Evolutionary conservation across 30 jellyfish, hydroid and myxozoan species (phyloP), one percentile per base, ranked within the genome.

Genomic region (Clytia hemisphaerica): DNA sequence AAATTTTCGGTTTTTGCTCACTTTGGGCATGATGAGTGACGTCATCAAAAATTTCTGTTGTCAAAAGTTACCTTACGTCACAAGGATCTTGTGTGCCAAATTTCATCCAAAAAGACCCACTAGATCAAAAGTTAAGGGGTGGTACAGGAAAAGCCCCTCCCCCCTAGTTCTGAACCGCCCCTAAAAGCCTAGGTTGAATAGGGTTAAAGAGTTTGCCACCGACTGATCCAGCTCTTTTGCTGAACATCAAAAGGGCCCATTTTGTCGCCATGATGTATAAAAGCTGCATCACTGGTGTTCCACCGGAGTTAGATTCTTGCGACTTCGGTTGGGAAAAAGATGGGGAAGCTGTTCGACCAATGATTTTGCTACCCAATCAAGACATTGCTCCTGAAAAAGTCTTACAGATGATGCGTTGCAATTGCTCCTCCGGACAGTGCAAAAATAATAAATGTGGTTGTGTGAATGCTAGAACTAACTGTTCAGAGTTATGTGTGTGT

Each of bases 281-380:
- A 9, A 2, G 6, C 9, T 46, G 60, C 9, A 9, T 46, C 60
- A 46, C 60, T 2, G 60, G 60, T n/a, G 25, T 2, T 3, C 60
- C 9, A 4, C 60, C 60, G 2, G 60, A 46, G 3, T 31, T 46
- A 2, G 60, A 46, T 31, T 31, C 60, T 31, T 46, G 60, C 9
- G 60, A 2, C 60, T 46, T n/a, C 25, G 60, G 60, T n/a, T 46
- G 60, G 60, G 60, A 46, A 9, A 46, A 46, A 46, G 60, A 46
- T 9, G 60, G 60, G 18, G 60, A 46, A 3, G 18, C 60, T 9
- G 5, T 46, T 26, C 19, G 2, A 46, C 60, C 60, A 2, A 46
- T 9, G 3, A 46, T 46, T 26, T 9, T 46, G 2, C 60, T 9
- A 2, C 5, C 19, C 9, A 9, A 9, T 2, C 19, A 4, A 3